Evolutionary conservation across 2,888 invertebrate species (phyloP).

Genomic region (Leptogaster cylindrica): DNA sequence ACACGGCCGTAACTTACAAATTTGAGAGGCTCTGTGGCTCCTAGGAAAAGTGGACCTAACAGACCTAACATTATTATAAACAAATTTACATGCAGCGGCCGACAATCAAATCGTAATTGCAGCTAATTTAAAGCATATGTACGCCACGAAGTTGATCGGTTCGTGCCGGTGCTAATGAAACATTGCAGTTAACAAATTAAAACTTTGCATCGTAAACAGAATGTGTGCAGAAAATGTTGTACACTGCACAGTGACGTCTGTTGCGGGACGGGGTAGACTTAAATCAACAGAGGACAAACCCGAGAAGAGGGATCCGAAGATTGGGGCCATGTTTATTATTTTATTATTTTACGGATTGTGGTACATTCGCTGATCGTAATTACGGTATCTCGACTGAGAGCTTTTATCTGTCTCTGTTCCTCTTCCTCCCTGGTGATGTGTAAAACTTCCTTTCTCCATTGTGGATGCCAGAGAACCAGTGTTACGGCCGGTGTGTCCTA

Average conservation of each 20-base stretch:
- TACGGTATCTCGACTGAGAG: not conserved
- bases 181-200: constrained; percentile 36
- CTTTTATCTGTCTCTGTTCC: not conserved
- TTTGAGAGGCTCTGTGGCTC: not conserved
- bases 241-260: constrained; percentile 1
- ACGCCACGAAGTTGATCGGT: constrained; percentile 19
- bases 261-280: not conserved
- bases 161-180: constrained; percentile 32
- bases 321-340: constrained; percentile 12
- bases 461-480: not conserved
- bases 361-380: not conserved
- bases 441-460: too few relatives aligned
- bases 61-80: constrained; percentile 31
- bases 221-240: not conserved
- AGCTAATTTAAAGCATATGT: constrained; percentile 31
- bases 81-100: constrained; percentile 36
- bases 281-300: too few relatives aligned
- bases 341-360: constrained; percentile 32
- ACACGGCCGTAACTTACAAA: constrained; percentile 13
- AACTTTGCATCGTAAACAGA: constrained; percentile 5
- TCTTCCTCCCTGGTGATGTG: too few relatives aligned
- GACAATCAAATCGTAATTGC: constrained; percentile 37
- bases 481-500: constrained; percentile 3
- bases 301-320: too few relatives aligned
- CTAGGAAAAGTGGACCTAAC: constrained; percentile 19